Percentiles rank a stretch among this genome's conserved stretches.
Evolutionary conservation across 2,888 invertebrate genomes (phyloP).

Genomic region (Choristoneura rosaceana): DNA sequence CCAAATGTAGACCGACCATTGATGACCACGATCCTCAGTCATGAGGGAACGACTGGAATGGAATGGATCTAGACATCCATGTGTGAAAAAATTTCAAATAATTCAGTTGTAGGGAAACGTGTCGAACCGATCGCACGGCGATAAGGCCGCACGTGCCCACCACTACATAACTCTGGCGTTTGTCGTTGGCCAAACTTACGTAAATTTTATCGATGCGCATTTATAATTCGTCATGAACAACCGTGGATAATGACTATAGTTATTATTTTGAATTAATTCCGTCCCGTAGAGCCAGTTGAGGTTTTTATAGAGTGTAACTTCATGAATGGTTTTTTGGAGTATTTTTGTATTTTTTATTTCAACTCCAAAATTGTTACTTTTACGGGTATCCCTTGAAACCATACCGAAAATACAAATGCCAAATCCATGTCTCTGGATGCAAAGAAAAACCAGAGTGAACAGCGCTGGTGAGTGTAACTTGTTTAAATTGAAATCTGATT

Average conservation of each 20-base stretch:
- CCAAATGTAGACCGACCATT: no score
- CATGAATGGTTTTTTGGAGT: no score
- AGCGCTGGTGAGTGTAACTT: background rate
- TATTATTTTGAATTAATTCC: slow-evolving; percentile 22
- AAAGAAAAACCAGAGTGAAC: no score
- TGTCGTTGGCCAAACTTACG: slow-evolving; percentile 12
- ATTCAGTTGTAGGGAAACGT: slow-evolving; percentile 28
- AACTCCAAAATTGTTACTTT: no score
- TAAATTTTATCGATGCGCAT: slow-evolving; percentile 22
- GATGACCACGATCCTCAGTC: no score
- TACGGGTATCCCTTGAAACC: no score
- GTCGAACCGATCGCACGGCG: slow-evolving; percentile 37
- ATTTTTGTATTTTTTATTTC: no score
- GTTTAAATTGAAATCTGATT: background rate
- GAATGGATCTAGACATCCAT: no score
- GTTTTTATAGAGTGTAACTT: background rate
- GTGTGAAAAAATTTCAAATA: slow-evolving; percentile 7
- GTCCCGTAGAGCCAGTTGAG: background rate
- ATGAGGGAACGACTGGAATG: no score
- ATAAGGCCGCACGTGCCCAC: slow-evolving; percentile 20
- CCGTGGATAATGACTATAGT: slow-evolving; percentile 14
- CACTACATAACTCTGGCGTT: slow-evolving; percentile 1
- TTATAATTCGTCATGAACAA: slow-evolving; percentile 20
- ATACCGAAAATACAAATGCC: no score
- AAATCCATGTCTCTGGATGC: no score